phyloP scores from a whole-genome alignment of 2,797 vertebrate genomes.

The Tangara arthus region DNA sequence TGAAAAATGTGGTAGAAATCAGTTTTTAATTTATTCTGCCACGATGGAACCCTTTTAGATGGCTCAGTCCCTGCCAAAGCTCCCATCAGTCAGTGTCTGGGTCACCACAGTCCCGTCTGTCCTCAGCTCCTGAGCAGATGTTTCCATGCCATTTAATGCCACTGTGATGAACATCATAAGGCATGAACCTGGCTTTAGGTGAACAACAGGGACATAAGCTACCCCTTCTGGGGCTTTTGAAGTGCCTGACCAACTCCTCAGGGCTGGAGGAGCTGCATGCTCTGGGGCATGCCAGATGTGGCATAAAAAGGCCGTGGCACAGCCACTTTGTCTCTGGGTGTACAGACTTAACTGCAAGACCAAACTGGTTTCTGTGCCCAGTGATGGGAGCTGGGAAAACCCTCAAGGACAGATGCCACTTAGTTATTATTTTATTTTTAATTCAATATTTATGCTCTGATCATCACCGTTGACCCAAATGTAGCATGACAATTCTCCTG shows the following conservation, averaged over 20 bases:
- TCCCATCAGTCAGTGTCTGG: neutral
- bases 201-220: neutral
- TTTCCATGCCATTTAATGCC: neutral
- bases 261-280: neutral
- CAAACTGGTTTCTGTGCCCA: neutral
- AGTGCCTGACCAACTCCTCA: neutral
- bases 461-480: neutral
- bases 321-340: neutral
- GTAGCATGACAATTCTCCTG: neutral
- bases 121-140: neutral
- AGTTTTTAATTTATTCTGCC: neutral
- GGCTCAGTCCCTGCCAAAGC: neutral
- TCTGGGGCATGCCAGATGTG: neutral
- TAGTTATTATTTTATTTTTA: neutral
- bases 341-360: neutral
- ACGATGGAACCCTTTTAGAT: neutral
- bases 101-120: accelerated
- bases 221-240: neutral
- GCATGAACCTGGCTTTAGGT: neutral
- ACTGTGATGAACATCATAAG: neutral
- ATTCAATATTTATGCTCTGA: neutral
- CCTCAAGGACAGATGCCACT: neutral
- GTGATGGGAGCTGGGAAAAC: neutral
- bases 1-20: neutral
- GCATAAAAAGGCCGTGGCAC: neutral